Base-by-base conservation (phyloP, 2,113 vertebrate species). In the Amphiprion percula region DNA sequence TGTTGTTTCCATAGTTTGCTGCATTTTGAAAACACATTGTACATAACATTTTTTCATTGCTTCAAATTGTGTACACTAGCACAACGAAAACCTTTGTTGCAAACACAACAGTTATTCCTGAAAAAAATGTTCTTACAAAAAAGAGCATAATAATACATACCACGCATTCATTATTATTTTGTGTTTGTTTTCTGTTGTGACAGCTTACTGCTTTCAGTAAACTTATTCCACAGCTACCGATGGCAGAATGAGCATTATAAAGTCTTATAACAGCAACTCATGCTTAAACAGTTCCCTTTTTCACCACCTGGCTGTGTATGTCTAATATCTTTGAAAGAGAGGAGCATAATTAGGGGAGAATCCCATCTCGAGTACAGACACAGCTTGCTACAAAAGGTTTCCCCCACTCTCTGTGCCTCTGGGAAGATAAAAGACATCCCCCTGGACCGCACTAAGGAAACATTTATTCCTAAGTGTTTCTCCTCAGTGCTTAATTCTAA, bases 341-440 rank as follows among this genome's bases (percentile, higher is more conserved):
- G 52, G 54, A 70, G 50, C n/a, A 41, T 84, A 86, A 84, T 84
- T 88, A 71, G 68, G 23, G 73, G 69, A 87, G 54, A 85, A 74
- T 74, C 83, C 55, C 61, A 49, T 63, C 62, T 78, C 17, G 73
- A 49, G 46, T 52, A 66, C 58, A 68, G 65, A 81, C 44, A 59
- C 33, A 4, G 5, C 64, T 50, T 26, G 4, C 68, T n/a, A 58
- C 66, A 74, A 67, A 77, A 66, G 71, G 83, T 70, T 44, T 70
- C 65, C 81, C 79, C 74, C 41, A 12, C 63, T 60, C 56, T 17
- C 60, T 70, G 65, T 52, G 72, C 64, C 81, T 80, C 72, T 56
- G 70, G 59, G 47, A 85, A 79, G 83, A 91, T 90, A 33, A 90
- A 85, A 92, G 71, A 80, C 44, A 5, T 86, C 80, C 86, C 87